These are phyloP conservation scores for Hippolais icterina DNA, from an alignment of 2,113 vertebrate genomes.

Conservation along the genomic window DNA sequence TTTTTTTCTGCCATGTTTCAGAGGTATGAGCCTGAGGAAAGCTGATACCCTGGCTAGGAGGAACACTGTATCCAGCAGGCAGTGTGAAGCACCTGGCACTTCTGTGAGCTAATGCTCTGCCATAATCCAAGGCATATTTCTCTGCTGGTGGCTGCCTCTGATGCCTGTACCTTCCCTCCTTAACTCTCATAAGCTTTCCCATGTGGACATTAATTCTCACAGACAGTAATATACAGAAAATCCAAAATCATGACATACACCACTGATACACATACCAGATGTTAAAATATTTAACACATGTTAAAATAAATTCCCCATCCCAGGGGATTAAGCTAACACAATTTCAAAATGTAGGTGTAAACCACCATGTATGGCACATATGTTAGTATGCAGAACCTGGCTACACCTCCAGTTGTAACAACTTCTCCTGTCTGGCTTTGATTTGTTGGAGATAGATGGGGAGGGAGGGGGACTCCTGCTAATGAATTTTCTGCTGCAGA, in stretches of 20 bases:
- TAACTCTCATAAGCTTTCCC: neutral
- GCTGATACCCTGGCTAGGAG: neutral
- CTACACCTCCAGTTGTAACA: neutral
- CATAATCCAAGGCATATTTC: neutral
- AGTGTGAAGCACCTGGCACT: neutral
- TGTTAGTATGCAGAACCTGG: conserved; percentile 14
- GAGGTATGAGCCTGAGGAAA: neutral
- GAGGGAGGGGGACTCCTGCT: conserved; percentile 4
- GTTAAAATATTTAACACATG: conserved; percentile 6
- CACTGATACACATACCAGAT: neutral
- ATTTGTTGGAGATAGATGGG: conserved; percentile 43
- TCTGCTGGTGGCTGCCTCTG: neutral
- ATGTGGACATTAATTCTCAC: neutral
- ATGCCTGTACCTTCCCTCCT: neutral
- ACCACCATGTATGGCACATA: neutral
- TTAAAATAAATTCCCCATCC: conserved; percentile 26
- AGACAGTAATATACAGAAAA: conserved; percentile 9
- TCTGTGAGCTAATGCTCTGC: neutral
- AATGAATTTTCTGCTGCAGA: conserved; percentile 18
- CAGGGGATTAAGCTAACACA: conserved; percentile 4
- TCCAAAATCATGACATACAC: neutral
- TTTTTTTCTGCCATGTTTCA: neutral
- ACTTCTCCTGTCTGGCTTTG: conserved; percentile 52
- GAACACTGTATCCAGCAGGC: fast-evolving
- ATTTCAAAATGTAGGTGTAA: neutral